Conservation (phyloP, 2,113 vertebrate genomes). For the Xenus cinereus region DNA sequence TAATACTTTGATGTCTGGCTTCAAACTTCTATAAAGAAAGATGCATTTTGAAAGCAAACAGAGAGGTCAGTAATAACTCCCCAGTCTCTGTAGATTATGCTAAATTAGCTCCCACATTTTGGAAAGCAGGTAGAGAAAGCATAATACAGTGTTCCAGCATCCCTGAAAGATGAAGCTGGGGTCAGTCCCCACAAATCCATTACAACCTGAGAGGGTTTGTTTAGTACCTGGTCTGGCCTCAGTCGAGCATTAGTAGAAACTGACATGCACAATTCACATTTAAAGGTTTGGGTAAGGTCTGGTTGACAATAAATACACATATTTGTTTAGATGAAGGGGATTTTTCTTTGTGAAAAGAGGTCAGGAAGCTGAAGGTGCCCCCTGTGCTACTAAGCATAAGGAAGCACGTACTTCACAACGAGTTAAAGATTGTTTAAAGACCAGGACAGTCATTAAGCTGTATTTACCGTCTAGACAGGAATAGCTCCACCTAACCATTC, state of each 20-base stretch:
- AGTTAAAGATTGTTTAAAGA: constrained; percentile 60
- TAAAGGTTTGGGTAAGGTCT: background rate
- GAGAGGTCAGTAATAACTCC: background rate
- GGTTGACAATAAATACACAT: background rate
- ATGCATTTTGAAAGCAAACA: constrained; percentile 13
- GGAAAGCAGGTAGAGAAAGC: background rate
- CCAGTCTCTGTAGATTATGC: background rate
- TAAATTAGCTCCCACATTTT: background rate
- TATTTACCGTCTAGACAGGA: constrained; percentile 71
- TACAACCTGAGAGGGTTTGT: background rate
- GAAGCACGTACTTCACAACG: background rate
- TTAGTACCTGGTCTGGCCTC: background rate
- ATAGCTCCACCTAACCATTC: constrained; percentile 70
- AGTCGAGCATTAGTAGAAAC: background rate
- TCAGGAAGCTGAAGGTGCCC: background rate
- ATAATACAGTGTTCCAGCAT: background rate
- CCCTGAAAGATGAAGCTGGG: background rate
- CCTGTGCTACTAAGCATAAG: background rate
- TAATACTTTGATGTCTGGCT: constrained; percentile 55
- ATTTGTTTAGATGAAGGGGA: background rate
- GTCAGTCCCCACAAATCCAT: background rate
- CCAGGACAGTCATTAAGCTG: constrained; percentile 58
- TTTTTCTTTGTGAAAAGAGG: background rate
- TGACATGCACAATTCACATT: background rate
- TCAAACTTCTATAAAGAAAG: background rate